These are phyloP conservation scores for Cotesia glomerata DNA, from an alignment of 1,140 invertebrate species.

Conservation along the genomic window DNA sequence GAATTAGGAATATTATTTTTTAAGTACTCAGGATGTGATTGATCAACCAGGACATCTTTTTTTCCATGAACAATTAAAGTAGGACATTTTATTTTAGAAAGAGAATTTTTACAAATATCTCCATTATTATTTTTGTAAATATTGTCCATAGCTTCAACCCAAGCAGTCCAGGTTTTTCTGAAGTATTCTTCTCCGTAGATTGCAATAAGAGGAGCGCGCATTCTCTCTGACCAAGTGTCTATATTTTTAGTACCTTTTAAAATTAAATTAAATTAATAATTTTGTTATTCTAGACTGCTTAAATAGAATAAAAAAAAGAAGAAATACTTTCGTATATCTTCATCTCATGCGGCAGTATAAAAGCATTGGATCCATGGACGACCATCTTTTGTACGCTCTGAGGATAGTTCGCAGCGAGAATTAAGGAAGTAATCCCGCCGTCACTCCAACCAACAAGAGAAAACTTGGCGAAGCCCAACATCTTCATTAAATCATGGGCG, in stretches of 20 bases:
- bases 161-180: constrained; percentile 71
- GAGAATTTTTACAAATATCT: constrained; percentile 73
- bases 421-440: constrained; percentile 81
- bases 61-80: constrained; percentile 83
- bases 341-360: constrained; percentile 73
- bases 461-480: constrained; percentile 72
- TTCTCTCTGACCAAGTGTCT: constrained; percentile 80
- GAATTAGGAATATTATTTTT: constrained; percentile 70
- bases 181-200: constrained; percentile 81
- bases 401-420: constrained; percentile 75
- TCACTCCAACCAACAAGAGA: constrained; percentile 90
- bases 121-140: constrained; percentile 69
- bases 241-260: constrained; percentile 68
- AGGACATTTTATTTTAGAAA: constrained; percentile 73
- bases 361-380: constrained; percentile 80
- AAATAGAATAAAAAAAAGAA: neutral
- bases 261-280: neutral
- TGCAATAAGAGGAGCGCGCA: constrained; percentile 75
- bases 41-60: constrained; percentile 79
- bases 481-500: constrained; percentile 76
- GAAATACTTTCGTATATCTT: constrained; percentile 67
- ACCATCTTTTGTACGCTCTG: constrained; percentile 75
- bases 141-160: constrained; percentile 72
- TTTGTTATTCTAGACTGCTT: constrained; percentile 18
- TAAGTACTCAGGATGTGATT: constrained; percentile 76